Percentiles rank a stretch among this genome's conserved stretches.
phyloP scores from a whole-genome alignment of 1,140 invertebrate genomes.

The Bradysia coprophila region DNA sequence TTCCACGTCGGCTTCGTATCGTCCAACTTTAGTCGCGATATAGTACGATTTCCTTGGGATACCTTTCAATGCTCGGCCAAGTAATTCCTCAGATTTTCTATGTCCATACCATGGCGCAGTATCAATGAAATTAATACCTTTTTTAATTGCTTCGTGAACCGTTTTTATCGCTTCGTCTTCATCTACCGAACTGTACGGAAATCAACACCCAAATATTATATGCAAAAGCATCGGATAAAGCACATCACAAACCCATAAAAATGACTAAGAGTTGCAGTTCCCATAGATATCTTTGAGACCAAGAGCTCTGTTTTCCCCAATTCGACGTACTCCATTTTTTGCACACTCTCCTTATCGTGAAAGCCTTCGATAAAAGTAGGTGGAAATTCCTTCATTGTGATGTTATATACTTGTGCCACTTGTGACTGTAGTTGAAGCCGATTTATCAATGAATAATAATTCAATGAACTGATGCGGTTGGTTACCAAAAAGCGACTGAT shows the following conservation, averaged over 20 bases:
- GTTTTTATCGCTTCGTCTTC: conserved; percentile 45
- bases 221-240: neutral
- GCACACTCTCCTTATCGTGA: conserved; percentile 31
- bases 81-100: conserved; percentile 54
- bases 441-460: too few species aligned
- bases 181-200: conserved; percentile 10
- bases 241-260: conserved; percentile 31
- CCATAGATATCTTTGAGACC: conserved; percentile 33
- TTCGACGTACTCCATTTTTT: conserved; percentile 33
- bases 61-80: conserved; percentile 64
- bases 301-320: conserved; percentile 33
- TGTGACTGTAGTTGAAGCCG: neutral
- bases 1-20: conserved; percentile 52
- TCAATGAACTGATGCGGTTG: too few species aligned
- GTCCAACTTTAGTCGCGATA: conserved; percentile 81
- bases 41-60: conserved; percentile 71
- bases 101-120: conserved; percentile 85
- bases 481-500: too few species aligned
- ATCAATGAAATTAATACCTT: conserved; percentile 82
- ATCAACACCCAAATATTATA: neutral
- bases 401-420: neutral
- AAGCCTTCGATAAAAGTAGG: conserved; percentile 34
- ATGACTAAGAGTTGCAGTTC: conserved; percentile 30
- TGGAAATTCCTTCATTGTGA: conserved; percentile 12
- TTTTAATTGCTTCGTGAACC: conserved; percentile 47